Base-by-base conservation (phyloP, 2,797 vertebrate genomes). In the Trachops cirrhosus region DNA sequence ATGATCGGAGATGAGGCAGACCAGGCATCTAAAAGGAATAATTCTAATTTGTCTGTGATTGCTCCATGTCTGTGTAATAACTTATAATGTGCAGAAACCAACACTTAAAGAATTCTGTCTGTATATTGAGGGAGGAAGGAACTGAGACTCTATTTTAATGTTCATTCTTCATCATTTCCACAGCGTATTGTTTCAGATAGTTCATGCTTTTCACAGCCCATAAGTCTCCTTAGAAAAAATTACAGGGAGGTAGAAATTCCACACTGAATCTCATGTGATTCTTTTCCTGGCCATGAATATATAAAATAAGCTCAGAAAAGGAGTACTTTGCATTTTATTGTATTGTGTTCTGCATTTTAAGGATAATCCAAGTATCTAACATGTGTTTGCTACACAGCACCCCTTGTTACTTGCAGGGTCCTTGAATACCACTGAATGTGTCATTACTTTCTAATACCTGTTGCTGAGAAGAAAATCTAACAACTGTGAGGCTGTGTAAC, bases 361-460 rank as follows among this genome's bases (percentile, higher is more conserved):
- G 79, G 71, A 85, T 75, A 96, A 96, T 84, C 32, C 62, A 91
- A 90, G 80, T 92, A 83, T 85, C 90, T 95, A 82, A 82, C 86
- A 82, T 73, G 71, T 78, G 15, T 93, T 95, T 94, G 29, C 70
- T 83, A 71, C 46, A 62, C 79, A 94, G 73, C 24, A 73, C 5
- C 24, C 19, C 5, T 89, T 54, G 21, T 64, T 48, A 7, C 73
- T 67, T 34, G 3, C 1, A 32, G 34, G 91, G 95, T 92, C 96
- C 89, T 96, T 96, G 93, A 96, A 73, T 93, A 80, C 22, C 68
- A 71, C 68, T 62, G 85, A 91, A 32, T 70, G 26, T 95, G 39
- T 83, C 80, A 71, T 90, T 78, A 75, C 19, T 52, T 94, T 86
- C 78, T 78, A 79, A 79, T 67, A 83, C 50, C 41, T 89, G 46